Percentiles rank a stretch among this genome's conserved stretches.
Conservation (phyloP, 2,113 vertebrate species). For the Gymnorhina tibicen region DNA sequence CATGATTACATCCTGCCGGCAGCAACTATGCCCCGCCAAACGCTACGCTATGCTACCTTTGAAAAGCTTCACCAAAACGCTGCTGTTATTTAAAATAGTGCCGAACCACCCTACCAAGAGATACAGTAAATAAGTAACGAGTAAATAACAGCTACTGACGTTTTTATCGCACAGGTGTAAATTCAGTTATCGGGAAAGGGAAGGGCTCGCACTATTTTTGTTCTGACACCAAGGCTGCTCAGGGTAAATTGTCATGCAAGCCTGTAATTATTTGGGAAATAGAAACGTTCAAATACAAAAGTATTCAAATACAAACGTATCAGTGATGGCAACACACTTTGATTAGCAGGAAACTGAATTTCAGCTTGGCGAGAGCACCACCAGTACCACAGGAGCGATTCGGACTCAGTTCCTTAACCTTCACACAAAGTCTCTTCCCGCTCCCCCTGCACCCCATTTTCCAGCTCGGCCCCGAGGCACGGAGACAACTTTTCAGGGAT, state of each 20-base stretch:
- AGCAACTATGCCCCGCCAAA: neutral
- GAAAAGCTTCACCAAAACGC: neutral
- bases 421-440: neutral
- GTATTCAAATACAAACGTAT: neutral
- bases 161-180: neutral
- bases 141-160: neutral
- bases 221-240: neutral
- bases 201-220: neutral
- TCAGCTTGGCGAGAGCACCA: neutral
- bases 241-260: neutral
- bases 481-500: neutral
- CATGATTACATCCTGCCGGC: neutral
- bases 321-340: neutral
- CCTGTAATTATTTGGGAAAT: neutral
- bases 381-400: neutral
- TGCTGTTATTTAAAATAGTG: neutral
- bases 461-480: neutral
- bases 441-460: neutral
- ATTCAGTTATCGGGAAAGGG: neutral
- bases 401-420: neutral
- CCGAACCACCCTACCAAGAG: neutral
- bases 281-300: neutral
- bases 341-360: neutral
- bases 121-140: neutral
- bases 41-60: rapidly evolving